A percentile compares a stretch with the other conserved stretches of the same genome.
phyloP scores from a whole-genome alignment of 2,888 invertebrate species.

The Laspeyria flexula region DNA sequence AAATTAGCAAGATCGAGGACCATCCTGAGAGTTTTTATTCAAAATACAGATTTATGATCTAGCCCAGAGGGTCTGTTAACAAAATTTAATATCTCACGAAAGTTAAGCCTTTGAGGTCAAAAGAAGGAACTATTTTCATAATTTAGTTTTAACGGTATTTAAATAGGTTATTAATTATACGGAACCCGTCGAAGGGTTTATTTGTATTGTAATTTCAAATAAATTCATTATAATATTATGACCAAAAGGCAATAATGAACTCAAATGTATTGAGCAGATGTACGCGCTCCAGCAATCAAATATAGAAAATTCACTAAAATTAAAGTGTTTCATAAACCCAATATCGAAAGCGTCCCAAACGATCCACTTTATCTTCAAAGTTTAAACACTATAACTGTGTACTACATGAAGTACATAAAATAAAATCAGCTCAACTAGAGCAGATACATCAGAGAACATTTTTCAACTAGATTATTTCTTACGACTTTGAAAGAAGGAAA shows the following conservation, averaged over 20 bases:
- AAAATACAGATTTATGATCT: conserved; percentile 16
- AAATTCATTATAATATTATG: too few relatives aligned
- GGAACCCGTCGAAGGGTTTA: neutral
- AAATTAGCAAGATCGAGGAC: conserved; percentile 6
- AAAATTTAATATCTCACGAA: conserved; percentile 21
- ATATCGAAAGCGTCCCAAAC: neutral
- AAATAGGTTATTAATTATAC: neutral
- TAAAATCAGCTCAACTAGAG: too few relatives aligned
- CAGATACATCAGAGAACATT: conserved; percentile 5
- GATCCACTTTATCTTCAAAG: neutral
- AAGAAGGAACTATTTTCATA: conserved; percentile 11
- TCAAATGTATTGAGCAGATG: too few relatives aligned
- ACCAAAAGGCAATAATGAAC: too few relatives aligned
- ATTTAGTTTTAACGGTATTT: neutral
- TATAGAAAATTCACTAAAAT: neutral
- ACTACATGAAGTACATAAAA: neutral
- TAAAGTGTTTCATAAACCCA: neutral
- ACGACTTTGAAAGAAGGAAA: conserved; percentile 32
- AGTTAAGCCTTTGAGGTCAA: neutral
- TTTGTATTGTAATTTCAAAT: too few relatives aligned
- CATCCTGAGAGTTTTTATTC: conserved; percentile 4
- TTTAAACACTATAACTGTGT: neutral
- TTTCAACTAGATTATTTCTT: conserved; percentile 33
- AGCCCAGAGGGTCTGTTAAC: conserved; percentile 4
- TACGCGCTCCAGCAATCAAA: neutral